Base-by-base conservation (phyloP, 2,888 invertebrate species). In the Polietes domitor region DNA sequence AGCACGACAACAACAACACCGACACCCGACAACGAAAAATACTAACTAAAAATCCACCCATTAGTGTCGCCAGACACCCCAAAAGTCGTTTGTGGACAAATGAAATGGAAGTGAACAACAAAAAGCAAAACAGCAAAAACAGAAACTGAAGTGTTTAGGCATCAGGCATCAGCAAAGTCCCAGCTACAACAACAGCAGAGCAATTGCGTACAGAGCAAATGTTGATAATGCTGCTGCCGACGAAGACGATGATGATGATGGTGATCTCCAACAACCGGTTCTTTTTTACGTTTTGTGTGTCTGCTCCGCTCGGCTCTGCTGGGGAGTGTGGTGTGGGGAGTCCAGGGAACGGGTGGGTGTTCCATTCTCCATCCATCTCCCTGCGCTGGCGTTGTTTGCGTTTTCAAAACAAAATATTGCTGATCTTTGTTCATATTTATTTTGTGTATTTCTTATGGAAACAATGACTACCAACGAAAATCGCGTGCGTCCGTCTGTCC, bases 211-310 rank as follows among this genome's bases (percentile, higher is more conserved):
- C 58, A 47, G 73, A 76, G 9, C 47, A 26, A 19, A 61, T 70
- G 32, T 47, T 37, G 4, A 41, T 21, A 53, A 65, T 19, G 41
- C 68, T 32, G 32, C 63, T 32, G 43, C 21, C 50, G 55, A 58
- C 19, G 43, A 19, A 28, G 55, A 58, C 26, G 70, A 28, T 21
- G 63, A 71, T 41, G 32, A 77, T 58, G 32, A 76, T 84, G 83
- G 78, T 75, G 78, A 78, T 80, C 80, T 78, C 78, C 82, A 80
- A 79, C 80, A 85, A 86, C 86, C 86, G 83, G 86, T 85, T 85
- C 63, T 76, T 77, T 26, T 75, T 71, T 82, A 32, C 55, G 74
- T 80, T 12, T 74, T 79, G 47, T 80, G 41, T 58, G 32, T 50
- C 47, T 65, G 43, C 24, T 37, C n/a, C n/a, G n/a, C n/a, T n/a